Evolutionary conservation across 2,797 vertebrate species (phyloP).

Genomic region (Prunella strophiata): DNA sequence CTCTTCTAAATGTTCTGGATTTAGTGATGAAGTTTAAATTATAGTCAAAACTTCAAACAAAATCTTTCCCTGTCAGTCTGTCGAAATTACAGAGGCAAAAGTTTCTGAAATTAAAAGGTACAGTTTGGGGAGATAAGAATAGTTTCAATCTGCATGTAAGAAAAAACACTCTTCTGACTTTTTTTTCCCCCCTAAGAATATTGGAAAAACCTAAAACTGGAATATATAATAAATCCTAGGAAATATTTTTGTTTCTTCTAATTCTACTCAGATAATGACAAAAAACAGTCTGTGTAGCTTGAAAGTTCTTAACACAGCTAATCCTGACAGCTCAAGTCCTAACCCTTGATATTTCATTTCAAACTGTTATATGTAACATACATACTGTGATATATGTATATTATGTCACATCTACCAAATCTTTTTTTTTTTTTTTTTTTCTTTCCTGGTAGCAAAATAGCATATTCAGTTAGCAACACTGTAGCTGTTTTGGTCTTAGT

Average conservation of each 20-base stretch:
- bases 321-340: not conserved
- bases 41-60: not conserved
- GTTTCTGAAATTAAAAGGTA: conserved; percentile 32
- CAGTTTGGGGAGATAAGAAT: not conserved
- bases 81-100: conserved; percentile 6
- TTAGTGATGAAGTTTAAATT: not conserved
- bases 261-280: not conserved
- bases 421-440: not conserved
- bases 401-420: not conserved
- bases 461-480: not conserved
- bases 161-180: not conserved
- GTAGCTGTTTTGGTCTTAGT: not conserved
- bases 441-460: not conserved
- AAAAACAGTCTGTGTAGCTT: not conserved
- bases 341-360: not conserved
- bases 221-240: not conserved
- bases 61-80: not conserved
- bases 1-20: not conserved
- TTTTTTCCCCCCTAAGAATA: not conserved
- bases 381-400: not conserved
- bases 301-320: not conserved
- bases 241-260: not conserved
- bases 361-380: not conserved
- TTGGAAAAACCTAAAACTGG: not conserved
- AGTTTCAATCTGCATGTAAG: not conserved